Evolutionary conservation across 2,113 vertebrate species (phyloP), one percentile per base, ranked within the genome.

Genomic region (Syngnathoides biaculeatus): DNA sequence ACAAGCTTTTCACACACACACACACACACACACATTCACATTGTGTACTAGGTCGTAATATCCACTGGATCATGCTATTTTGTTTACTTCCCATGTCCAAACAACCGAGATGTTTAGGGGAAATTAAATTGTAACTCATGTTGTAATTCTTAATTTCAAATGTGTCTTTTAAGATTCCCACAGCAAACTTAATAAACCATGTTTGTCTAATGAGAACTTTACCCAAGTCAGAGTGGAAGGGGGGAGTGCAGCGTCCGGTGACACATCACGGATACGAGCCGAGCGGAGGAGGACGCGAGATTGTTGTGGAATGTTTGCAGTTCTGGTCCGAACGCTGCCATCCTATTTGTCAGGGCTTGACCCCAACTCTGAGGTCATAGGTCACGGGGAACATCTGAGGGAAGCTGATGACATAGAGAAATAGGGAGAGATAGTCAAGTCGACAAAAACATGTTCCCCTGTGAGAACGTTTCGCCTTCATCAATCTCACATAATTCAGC

Each of bases 311-410:
- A 90, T 89, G 87, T 90, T 89, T 87, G 79, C 82, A 68, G 80
- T 81, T 79, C 78, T 83, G 77, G 77, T 77, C 75, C 74, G 67
- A 79, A 84, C 79, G 80, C 72, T 35, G 73, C 81, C 84, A 69
- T 87, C 86, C 86, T 86, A 88, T 90, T 90, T 90, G 84, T 90
- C 87, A 89, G 77, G 77, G 79, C 80, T 87, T 87, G 84, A 88
- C 85, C 89, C 65, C 65, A 24, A 42, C 72, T 75, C 52, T 19
- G 35, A 68, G 79, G 82, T 84, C 73, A 81, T 68, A 84, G 84
- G 84, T 86, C 77, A 79, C 66, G 78, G 72, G 77, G 78, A 87
- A 85, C 79, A 86, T 85, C 78, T 78, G 76, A 90, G 68, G 75
- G 71, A 86, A 79, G 82, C 70, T 30, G 69, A 73, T 78, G 74